Evolutionary conservation across 2,113 vertebrate genomes (phyloP), one percentile per base, ranked within the genome.

Genomic region (Natator depressus): DNA sequence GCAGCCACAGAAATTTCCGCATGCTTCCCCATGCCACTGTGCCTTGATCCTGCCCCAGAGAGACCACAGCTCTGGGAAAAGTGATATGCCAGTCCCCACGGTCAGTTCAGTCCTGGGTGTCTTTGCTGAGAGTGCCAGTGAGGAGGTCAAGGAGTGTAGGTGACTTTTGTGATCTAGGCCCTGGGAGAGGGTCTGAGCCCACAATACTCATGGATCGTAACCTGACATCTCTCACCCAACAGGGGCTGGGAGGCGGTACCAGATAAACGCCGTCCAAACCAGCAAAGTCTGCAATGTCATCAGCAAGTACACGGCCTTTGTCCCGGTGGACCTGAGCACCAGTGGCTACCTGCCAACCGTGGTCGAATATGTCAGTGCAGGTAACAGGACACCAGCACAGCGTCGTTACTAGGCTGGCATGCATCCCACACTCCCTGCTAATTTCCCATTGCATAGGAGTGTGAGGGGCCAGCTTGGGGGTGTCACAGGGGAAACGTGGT

Each of bases 201-300:
- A 0, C 0, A 0, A 11, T 22, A 3, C 25, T 35, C 4, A 0
- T 2, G 4, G 57, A 0, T 10, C 47, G 47, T 88, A 72, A 93
- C 19, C 27, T 0, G 0, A 46, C 14, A 35, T 90, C 54, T 93
- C 46, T 82, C 76, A 6, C 0, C 0, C 19, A 47, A 8, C 97
- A 99, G 99, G 99, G 27, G 99, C 98, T 0, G 98, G 99, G 27
- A 98, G 98, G 85, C 97, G 98, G 75, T 99, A 99, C 98, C 99
- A 99, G 93, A 86, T 98, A 65, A 99, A 97, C 0, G 99, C 99
- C 1, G 98, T 99, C 87, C 99, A 99, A 94, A 99, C 99, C 97
- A 99, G 99, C 98, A 99, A 99, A 84, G 98, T 99, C 89, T 99
- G 99, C 92, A 99, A 99, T 1, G 69, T 99, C 93, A 98, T 99